Evolutionary conservation across 2,113 vertebrate species (phyloP).

Genomic region (Panurus biarmicus): DNA sequence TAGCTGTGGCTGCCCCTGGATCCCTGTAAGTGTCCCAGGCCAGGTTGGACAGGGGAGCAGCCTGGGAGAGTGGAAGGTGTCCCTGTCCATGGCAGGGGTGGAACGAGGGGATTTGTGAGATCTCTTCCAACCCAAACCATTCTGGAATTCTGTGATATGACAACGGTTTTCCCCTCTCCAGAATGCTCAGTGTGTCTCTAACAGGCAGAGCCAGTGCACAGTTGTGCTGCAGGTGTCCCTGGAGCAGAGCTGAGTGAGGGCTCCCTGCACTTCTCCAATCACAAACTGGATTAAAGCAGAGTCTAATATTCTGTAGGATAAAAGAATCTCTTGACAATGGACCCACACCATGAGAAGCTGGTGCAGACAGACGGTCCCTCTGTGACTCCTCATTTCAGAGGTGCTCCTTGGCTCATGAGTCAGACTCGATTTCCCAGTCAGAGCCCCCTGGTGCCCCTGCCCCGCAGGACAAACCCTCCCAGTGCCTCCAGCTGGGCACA

Average conservation of each 20-base stretch:
- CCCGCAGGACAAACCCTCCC: background rate
- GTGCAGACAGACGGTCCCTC: rapidly evolving
- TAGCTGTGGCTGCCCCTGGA: background rate
- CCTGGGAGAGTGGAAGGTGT: background rate
- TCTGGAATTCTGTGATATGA: background rate
- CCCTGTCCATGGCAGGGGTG: background rate
- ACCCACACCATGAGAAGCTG: rapidly evolving
- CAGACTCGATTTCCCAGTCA: background rate
- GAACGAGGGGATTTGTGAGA: background rate
- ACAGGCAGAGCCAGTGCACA: background rate
- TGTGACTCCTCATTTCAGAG: background rate
- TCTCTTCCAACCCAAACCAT: background rate
- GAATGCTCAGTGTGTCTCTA: background rate
- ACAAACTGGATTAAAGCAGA: background rate
- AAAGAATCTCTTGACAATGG: rapidly evolving
- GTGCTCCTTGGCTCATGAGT: rapidly evolving
- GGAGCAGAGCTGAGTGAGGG: rapidly evolving
- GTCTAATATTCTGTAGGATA: rapidly evolving
- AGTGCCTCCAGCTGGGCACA: background rate
- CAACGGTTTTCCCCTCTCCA: rapidly evolving
- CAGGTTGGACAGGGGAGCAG: rapidly evolving
- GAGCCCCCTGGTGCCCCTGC: background rate
- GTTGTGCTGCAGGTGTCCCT: background rate
- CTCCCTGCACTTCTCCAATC: background rate
- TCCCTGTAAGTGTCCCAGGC: background rate